Evolutionary conservation across 2,113 vertebrate species (phyloP).

Genomic region (Pelvicachromis taeniatus): DNA sequence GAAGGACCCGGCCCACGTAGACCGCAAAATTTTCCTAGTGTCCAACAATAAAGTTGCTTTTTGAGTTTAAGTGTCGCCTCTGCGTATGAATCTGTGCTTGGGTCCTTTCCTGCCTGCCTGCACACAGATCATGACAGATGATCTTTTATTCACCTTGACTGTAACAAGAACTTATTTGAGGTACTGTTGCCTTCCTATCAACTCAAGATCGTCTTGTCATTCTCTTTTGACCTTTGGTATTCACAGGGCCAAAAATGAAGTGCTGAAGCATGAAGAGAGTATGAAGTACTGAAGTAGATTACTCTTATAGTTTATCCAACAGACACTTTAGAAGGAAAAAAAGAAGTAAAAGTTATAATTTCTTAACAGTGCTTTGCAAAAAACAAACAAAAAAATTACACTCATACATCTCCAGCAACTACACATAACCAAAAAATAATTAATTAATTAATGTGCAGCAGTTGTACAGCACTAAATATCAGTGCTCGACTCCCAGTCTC

Average conservation of each 20-base stretch:
- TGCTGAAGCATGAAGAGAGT: background rate
- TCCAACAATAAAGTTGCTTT: no score
- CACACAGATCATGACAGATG: no score
- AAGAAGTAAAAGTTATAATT: background rate
- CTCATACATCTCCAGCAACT: background rate
- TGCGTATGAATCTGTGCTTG: no score
- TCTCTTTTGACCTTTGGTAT: background rate
- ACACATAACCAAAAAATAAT: background rate
- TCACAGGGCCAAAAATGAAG: rapidly evolving
- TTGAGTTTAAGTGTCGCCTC: no score
- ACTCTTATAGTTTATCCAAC: background rate
- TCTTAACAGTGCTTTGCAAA: background rate
- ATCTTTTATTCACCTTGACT: no score
- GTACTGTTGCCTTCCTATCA: background rate
- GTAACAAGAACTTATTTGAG: background rate
- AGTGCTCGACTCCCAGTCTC: background rate
- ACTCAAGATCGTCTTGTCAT: no score
- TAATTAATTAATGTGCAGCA: background rate
- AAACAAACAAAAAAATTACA: background rate
- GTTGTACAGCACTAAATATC: background rate
- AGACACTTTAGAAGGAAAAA: background rate
- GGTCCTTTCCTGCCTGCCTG: no score
- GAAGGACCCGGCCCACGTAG: no score
- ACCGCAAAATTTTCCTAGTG: no score
- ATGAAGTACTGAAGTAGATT: rapidly evolving